A percentile compares a stretch with the other conserved stretches of the same genome.
Conservation (phyloP, 2,888 invertebrate species). For the Hermaeophaga mercurialis region DNA sequence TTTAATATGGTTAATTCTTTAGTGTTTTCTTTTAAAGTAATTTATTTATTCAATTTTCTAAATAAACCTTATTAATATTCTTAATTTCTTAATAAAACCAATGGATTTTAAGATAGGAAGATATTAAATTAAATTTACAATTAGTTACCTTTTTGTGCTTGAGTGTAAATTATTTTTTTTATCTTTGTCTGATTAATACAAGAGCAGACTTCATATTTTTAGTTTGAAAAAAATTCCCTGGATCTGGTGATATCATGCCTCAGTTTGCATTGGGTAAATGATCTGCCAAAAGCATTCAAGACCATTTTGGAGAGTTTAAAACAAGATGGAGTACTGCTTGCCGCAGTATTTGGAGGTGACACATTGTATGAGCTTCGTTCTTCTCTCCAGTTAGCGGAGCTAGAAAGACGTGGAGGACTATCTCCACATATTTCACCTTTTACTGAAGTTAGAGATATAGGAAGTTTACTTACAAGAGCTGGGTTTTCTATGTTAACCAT, state of each 20-base stretch:
- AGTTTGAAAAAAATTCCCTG: constrained; percentile 76
- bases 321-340: constrained; percentile 92
- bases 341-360: constrained; percentile 93
- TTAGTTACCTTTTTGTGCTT: too few species aligned
- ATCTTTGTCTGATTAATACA: too few species aligned
- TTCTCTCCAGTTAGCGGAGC: constrained; percentile 90
- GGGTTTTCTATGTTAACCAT: constrained; percentile 93
- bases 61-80: too few species aligned
- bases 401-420: constrained; percentile 88
- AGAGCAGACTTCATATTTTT: constrained; percentile 44
- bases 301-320: constrained; percentile 73
- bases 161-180: not conserved
- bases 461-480: constrained; percentile 80
- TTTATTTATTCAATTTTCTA: too few species aligned
- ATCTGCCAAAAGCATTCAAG: constrained; percentile 85
- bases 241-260: constrained; percentile 89
- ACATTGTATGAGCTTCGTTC: constrained; percentile 90
- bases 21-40: too few species aligned
- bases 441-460: constrained; percentile 83
- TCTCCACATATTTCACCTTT: constrained; percentile 93
- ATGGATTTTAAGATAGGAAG: too few species aligned
- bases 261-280: constrained; percentile 96
- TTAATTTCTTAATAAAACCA: too few species aligned
- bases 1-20: too few species aligned
- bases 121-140: too few species aligned